Conservation (phyloP, 2,888 invertebrate genomes). For the Drosophila villosipedis region DNA sequence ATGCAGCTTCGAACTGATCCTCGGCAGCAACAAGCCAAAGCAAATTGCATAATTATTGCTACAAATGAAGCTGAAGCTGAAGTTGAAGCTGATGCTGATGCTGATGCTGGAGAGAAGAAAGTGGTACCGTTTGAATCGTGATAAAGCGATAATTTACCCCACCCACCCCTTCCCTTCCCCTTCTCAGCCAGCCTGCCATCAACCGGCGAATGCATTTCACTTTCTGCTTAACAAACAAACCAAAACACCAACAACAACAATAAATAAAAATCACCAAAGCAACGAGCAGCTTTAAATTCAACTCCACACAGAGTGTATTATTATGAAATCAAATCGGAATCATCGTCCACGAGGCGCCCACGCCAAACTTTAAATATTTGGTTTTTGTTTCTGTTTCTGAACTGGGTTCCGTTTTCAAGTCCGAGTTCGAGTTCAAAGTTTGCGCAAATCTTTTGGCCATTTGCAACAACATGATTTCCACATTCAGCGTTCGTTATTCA, state of each 20-base stretch:
- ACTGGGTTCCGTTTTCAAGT: constrained; percentile 57
- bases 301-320: constrained; percentile 58
- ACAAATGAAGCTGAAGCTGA: constrained; percentile 76
- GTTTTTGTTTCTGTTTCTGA: background rate
- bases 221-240: constrained; percentile 72
- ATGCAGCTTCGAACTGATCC: constrained; percentile 47
- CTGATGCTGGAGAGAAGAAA: constrained; percentile 54
- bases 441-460: constrained; percentile 42
- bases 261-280: constrained; percentile 44
- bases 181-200: background rate
- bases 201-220: constrained; percentile 71
- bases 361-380: constrained; percentile 48
- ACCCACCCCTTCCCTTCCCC: background rate
- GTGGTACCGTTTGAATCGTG: constrained; percentile 81
- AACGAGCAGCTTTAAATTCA: constrained; percentile 38
- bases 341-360: constrained; percentile 62
- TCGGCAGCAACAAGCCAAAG: constrained; percentile 44
- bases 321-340: constrained; percentile 70
- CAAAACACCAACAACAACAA: constrained; percentile 37
- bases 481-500: constrained; percentile 46
- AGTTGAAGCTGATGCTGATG: constrained; percentile 47
- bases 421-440: constrained; percentile 74
- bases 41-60: constrained; percentile 80
- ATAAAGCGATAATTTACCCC: constrained; percentile 76
- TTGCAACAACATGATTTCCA: constrained; percentile 24